Evolutionary conservation across 2,797 vertebrate genomes (phyloP).

Genomic region (Euthynnus affinis): DNA sequence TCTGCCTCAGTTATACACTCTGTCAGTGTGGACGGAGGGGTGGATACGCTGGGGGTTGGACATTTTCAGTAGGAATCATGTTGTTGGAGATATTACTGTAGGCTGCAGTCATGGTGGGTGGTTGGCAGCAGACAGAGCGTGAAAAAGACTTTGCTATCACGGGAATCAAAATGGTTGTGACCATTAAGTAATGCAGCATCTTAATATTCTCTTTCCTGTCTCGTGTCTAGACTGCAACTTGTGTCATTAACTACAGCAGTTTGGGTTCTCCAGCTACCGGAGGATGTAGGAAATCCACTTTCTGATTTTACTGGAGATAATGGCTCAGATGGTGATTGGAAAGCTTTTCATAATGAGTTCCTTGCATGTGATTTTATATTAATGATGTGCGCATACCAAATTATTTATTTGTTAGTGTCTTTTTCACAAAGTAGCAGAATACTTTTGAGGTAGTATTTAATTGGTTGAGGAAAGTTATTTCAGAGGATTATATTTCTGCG

Average conservation of each 20-base stretch:
- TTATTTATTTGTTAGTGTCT: constrained; percentile 36
- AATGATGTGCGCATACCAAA: constrained; percentile 29
- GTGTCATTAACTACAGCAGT: constrained; percentile 45
- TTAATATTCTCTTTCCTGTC: constrained; percentile 52
- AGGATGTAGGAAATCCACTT: constrained; percentile 16
- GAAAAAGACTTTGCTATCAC: constrained; percentile 59
- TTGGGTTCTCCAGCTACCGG: constrained; percentile 6
- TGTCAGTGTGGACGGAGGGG: constrained; percentile 4
- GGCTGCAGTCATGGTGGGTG: constrained; percentile 57
- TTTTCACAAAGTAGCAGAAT: constrained; percentile 35
- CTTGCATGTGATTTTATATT: constrained; percentile 29
- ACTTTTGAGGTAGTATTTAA: constrained; percentile 37
- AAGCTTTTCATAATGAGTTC: constrained; percentile 38
- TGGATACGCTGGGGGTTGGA: constrained; percentile 20
- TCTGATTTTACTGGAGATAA: constrained; percentile 32
- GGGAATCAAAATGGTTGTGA: constrained; percentile 59
- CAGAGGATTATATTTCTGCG: constrained; percentile 36
- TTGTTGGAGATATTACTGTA: constrained; percentile 47
- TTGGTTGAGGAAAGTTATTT: constrained; percentile 47
- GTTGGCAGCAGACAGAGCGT: constrained; percentile 68
- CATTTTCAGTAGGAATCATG: constrained; percentile 31
- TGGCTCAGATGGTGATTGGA: constrained; percentile 29
- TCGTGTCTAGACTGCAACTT: constrained; percentile 62
- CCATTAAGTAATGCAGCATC: constrained; percentile 43
- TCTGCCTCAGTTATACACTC: constrained; percentile 44